Percentiles rank a stretch among this genome's conserved stretches.
phyloP scores from a whole-genome alignment of 2,888 invertebrate genomes.

The Drosophila infuscata region DNA sequence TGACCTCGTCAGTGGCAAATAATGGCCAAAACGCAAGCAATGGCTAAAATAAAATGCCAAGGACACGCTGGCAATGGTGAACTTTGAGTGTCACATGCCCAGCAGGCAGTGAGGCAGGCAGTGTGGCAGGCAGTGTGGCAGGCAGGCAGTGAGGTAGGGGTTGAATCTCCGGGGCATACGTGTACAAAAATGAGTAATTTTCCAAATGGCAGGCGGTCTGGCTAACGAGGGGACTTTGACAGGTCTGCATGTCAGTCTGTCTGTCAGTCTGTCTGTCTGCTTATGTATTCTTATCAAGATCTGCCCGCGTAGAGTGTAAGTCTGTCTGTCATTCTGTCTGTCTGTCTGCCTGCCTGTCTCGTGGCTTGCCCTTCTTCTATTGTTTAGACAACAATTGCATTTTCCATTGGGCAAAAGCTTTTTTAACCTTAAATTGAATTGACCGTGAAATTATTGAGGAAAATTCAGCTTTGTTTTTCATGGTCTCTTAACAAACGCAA shows the following conservation, averaged over 20 bases:
- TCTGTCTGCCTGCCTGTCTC: slow-evolving; percentile 16
- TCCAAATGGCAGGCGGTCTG: slow-evolving; percentile 48
- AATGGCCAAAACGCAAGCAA: slow-evolving; percentile 65
- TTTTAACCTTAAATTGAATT: slow-evolving; percentile 10
- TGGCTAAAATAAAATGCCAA: slow-evolving; percentile 69
- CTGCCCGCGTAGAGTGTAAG: not conserved
- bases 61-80: slow-evolving; percentile 63
- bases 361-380: slow-evolving; percentile 21
- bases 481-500: not conserved
- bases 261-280: slow-evolving; percentile 12
- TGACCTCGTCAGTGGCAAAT: slow-evolving; percentile 44
- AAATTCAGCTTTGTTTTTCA: not conserved
- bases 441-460: not conserved
- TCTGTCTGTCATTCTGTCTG: slow-evolving; percentile 14
- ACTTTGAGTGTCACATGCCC: slow-evolving; percentile 65
- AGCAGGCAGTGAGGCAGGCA: slow-evolving; percentile 1
- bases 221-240: slow-evolving; percentile 55
- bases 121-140: not conserved
- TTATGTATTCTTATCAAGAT: not conserved
- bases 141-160: slow-evolving; percentile 5
- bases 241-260: slow-evolving; percentile 24
- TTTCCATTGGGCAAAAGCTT: slow-evolving; percentile 25
- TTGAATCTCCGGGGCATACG: slow-evolving; percentile 32
- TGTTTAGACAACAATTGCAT: slow-evolving; percentile 51
- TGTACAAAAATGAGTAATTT: slow-evolving; percentile 56